Percentiles rank a stretch among this genome's conserved stretches.
Conservation (phyloP, 2,113 vertebrate species). For the Entelurus aequoreus region DNA sequence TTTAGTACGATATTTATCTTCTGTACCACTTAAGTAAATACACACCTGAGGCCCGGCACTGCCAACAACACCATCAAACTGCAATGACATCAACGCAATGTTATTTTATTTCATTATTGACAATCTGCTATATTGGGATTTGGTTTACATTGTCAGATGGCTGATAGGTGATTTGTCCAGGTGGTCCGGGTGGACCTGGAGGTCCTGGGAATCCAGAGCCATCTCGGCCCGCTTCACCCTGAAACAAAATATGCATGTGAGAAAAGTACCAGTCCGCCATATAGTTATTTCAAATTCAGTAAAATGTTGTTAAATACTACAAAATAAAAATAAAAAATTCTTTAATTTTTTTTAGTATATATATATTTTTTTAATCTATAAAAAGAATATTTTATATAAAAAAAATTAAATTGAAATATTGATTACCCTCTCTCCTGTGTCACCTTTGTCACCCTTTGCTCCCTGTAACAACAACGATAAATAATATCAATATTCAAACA, state of each 20-base stretch:
- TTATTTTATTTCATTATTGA: not conserved
- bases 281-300: no score
- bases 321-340: no score
- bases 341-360: no score
- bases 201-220: slow-evolving; percentile 77
- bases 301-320: not conserved
- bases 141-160: slow-evolving; percentile 52
- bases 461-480: slow-evolving; percentile 71
- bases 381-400: no score
- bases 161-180: slow-evolving; percentile 75
- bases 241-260: slow-evolving; percentile 24
- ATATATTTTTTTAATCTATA: no score
- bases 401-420: not conserved
- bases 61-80: slow-evolving; percentile 37
- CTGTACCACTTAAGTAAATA: not conserved
- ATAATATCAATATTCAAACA: no score
- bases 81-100: slow-evolving; percentile 9
- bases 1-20: no score
- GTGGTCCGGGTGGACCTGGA: slow-evolving; percentile 83
- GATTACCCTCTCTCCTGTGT: slow-evolving; percentile 80
- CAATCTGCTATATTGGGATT: not conserved
- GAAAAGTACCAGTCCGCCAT: not conserved
- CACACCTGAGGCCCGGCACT: slow-evolving; percentile 55
- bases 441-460: slow-evolving; percentile 79
- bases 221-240: slow-evolving; percentile 86